These are phyloP conservation scores for Tetramorium parvispinum DNA, from an alignment of 1,140 invertebrate genomes.

Conservation along the genomic window DNA sequence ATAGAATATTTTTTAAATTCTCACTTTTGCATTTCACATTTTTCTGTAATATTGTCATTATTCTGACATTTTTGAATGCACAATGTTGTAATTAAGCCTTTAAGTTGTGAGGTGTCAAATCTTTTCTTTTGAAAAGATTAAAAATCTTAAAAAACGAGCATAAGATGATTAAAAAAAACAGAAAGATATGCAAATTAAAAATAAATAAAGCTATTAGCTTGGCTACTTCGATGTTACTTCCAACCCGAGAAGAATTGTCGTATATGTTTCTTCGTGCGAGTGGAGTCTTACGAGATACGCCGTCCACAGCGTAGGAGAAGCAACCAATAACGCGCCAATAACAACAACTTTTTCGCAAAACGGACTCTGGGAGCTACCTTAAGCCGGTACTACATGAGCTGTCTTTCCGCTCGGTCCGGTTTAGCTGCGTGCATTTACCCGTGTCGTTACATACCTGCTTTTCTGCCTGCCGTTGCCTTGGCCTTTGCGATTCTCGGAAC, in stretches of 20 bases:
- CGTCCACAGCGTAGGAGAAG: neutral
- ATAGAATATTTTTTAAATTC: neutral
- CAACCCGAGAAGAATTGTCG: neutral
- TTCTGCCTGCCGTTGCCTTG: constrained; percentile 63
- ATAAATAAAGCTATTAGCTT: neutral
- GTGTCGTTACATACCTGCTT: constrained; percentile 53
- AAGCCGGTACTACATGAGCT: constrained; percentile 51
- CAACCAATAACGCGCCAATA: constrained; percentile 29
- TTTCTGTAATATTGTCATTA: neutral
- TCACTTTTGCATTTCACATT: neutral
- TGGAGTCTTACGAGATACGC: neutral
- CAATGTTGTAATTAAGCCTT: neutral
- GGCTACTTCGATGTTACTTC: neutral
- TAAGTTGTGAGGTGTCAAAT: neutral
- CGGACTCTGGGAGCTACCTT: constrained; percentile 17
- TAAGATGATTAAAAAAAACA: neutral
- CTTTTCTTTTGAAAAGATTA: too few species aligned
- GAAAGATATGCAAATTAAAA: neutral
- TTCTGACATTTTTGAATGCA: neutral
- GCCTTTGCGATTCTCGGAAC: constrained; percentile 74
- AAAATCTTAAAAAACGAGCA: too few species aligned
- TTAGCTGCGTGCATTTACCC: constrained; percentile 67
- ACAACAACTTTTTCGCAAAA: constrained; percentile 57
- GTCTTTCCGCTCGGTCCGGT: constrained; percentile 61
- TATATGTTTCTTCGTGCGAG: neutral